These are phyloP conservation scores for Lapara coniferarum DNA, from an alignment of 2,888 invertebrate genomes.

Conservation along the genomic window DNA sequence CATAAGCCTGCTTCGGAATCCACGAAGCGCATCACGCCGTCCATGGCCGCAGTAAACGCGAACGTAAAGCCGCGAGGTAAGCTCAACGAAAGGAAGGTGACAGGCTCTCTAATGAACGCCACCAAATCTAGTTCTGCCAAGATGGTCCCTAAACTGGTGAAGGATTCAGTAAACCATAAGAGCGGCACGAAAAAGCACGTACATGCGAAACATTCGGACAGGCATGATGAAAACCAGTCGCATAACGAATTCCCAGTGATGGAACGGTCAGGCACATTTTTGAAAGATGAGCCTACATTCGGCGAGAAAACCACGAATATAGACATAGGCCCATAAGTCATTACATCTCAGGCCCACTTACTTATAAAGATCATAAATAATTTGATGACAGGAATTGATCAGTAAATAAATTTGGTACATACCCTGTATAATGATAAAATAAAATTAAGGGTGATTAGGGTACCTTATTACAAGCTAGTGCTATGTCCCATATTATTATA, in stretches of 20 bases:
- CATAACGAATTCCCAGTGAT: slow-evolving; percentile 57
- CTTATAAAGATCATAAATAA: too few species aligned
- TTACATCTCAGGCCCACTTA: too few species aligned
- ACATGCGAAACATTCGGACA: neutral
- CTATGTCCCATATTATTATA: too few species aligned
- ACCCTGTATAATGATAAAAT: too few species aligned
- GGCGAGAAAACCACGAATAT: slow-evolving; percentile 60
- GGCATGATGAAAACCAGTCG: slow-evolving; percentile 2
- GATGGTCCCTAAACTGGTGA: slow-evolving; percentile 68
- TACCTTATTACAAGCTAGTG: too few species aligned
- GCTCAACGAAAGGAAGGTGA: slow-evolving; percentile 46
- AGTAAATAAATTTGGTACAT: too few species aligned
- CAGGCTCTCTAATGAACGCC: slow-evolving; percentile 78
- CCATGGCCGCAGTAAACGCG: slow-evolving; percentile 23
- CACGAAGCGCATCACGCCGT: slow-evolving; percentile 29
- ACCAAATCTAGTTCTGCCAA: slow-evolving; percentile 85
- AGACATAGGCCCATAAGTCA: slow-evolving; percentile 52
- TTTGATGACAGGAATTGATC: too few species aligned
- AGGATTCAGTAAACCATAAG: slow-evolving; percentile 40
- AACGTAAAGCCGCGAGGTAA: slow-evolving; percentile 30
- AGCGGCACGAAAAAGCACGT: neutral
- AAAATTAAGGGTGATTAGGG: too few species aligned
- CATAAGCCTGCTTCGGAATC: slow-evolving; percentile 36
- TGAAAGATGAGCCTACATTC: slow-evolving; percentile 89
- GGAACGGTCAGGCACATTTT: slow-evolving; percentile 88